These are phyloP conservation scores for Fregetta grallaria DNA, from an alignment of 2,113 vertebrate species.

Conservation along the genomic window DNA sequence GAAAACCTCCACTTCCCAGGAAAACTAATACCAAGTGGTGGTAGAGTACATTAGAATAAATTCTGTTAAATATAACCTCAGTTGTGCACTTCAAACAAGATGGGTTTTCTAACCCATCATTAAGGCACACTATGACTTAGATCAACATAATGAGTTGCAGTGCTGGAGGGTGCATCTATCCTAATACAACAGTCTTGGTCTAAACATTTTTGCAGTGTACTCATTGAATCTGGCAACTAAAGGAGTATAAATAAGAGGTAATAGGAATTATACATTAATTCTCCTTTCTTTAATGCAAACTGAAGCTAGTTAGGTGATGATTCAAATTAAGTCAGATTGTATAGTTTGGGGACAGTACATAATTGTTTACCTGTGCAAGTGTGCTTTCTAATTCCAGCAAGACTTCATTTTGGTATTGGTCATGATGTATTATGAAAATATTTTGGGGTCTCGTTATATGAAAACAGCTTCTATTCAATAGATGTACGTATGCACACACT, in stretches of 20 bases:
- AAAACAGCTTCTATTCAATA: not conserved
- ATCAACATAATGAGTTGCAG: slow-evolving; percentile 39
- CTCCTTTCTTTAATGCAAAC: not conserved
- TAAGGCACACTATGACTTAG: slow-evolving; percentile 16
- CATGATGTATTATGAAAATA: not conserved
- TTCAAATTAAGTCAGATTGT: not conserved
- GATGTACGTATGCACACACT: accelerated
- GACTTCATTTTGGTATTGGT: not conserved
- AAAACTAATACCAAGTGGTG: not conserved
- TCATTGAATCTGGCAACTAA: not conserved
- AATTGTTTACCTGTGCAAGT: not conserved
- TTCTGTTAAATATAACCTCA: not conserved
- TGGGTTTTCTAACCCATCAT: slow-evolving; percentile 31
- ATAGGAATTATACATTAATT: not conserved
- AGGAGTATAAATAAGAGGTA: not conserved
- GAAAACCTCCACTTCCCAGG: not conserved
- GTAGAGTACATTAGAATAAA: not conserved
- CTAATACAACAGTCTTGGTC: not conserved
- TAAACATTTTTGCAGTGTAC: not conserved
- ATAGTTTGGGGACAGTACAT: not conserved
- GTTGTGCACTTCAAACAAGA: not conserved
- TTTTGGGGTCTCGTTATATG: not conserved
- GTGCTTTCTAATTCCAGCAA: not conserved
- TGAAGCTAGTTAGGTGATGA: not conserved
- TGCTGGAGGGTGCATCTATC: slow-evolving; percentile 6